phyloP scores from a whole-genome alignment of 1,140 invertebrate species.

The Lasaia peninsularis region DNA sequence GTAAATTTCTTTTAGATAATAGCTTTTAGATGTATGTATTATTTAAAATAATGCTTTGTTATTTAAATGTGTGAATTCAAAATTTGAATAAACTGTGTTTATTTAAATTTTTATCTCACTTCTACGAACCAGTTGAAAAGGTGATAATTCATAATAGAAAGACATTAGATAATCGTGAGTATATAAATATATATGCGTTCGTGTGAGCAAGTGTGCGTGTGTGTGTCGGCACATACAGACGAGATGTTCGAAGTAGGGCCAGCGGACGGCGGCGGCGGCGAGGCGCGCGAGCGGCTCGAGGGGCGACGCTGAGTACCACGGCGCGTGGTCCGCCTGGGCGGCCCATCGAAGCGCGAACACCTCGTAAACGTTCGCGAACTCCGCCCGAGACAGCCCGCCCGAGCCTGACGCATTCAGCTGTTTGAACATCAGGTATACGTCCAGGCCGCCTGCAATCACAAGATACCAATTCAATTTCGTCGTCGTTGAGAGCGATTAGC shows the following conservation, averaged over 20 bases:
- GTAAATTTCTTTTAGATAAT: no score
- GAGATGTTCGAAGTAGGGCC: constrained; percentile 85
- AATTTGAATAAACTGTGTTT: no score
- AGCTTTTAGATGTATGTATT: no score
- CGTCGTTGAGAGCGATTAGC: background rate
- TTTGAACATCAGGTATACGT: constrained; percentile 90
- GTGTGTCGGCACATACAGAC: constrained; percentile 80
- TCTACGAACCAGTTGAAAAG: no score
- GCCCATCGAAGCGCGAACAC: constrained; percentile 85
- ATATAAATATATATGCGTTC: background rate
- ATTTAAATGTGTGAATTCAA: no score
- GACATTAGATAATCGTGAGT: background rate
- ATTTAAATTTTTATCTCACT: no score
- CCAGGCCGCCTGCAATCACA: constrained; percentile 80
- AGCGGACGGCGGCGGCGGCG: constrained; percentile 81
- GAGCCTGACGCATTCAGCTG: constrained; percentile 84
- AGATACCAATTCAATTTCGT: constrained; percentile 9
- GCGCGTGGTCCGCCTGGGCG: constrained; percentile 80
- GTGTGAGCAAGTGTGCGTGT: background rate
- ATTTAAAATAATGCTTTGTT: no score
- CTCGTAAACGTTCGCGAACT: constrained; percentile 90
- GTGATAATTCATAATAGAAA: no score
- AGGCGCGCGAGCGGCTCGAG: constrained; percentile 81
- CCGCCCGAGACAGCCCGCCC: constrained; percentile 82
- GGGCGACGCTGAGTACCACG: constrained; percentile 84